Evolutionary conservation across 2,888 invertebrate species (phyloP).

Genomic region (Pilophorus perplexus): DNA sequence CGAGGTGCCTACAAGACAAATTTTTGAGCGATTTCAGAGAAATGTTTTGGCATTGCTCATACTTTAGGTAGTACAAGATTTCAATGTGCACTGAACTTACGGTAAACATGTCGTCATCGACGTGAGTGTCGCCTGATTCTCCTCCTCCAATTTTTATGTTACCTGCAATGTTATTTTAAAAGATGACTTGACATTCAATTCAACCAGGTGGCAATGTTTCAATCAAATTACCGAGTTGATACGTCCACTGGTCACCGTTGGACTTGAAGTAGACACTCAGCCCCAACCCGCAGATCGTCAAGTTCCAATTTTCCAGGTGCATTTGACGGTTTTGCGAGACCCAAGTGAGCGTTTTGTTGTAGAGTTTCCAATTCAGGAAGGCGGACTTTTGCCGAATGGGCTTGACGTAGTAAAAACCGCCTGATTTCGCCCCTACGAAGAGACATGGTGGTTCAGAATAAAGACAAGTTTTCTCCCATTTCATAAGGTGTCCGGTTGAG

Average conservation of each 20-base stretch:
- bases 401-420: constrained; percentile 25
- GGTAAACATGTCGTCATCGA: constrained; percentile 14
- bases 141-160: constrained; percentile 36
- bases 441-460: too few species aligned
- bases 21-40: too few species aligned
- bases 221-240: constrained; percentile 23
- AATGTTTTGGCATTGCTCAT: background rate
- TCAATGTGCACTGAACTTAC: background rate
- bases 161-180: background rate
- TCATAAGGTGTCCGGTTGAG: too few species aligned
- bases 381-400: constrained; percentile 29
- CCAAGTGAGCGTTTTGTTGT: constrained; percentile 40
- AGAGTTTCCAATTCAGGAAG: constrained; percentile 38
- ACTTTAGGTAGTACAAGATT: background rate
- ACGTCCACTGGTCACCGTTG: constrained; percentile 9
- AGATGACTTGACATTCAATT: background rate
- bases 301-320: constrained; percentile 25
- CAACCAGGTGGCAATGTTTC: too few species aligned
- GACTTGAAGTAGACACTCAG: constrained; percentile 21
- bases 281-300: constrained; percentile 22
- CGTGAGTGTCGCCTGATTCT: constrained; percentile 18
- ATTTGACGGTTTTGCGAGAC: constrained; percentile 23
- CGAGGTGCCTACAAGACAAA: background rate
- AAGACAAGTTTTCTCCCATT: too few species aligned
- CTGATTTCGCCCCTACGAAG: constrained; percentile 37